Conservation (phyloP, 2,113 vertebrate genomes). For the Chaetodon trifascialis region DNA sequence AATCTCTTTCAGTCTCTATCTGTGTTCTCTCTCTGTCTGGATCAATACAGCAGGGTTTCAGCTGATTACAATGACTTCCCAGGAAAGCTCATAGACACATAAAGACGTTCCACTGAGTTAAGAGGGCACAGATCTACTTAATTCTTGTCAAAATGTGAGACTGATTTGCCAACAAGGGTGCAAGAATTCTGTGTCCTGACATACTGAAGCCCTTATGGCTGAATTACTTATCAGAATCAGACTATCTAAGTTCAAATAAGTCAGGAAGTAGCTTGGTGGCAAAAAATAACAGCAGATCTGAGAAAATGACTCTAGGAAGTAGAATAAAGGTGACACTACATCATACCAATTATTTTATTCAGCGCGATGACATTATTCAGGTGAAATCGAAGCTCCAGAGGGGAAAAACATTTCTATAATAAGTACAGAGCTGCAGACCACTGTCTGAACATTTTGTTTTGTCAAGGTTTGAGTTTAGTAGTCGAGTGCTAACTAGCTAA, state of each 20-base stretch:
- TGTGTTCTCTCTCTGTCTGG: constrained; percentile 3
- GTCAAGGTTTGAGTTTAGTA: neutral
- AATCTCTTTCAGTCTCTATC: neutral
- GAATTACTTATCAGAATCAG: neutral
- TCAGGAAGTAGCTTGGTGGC: neutral
- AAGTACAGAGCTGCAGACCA: neutral
- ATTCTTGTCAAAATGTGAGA: neutral
- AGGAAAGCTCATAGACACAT: constrained; percentile 3
- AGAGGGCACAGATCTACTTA: neutral
- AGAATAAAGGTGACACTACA: neutral
- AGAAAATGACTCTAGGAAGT: neutral
- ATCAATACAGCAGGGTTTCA: constrained; percentile 56
- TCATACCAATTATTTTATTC: neutral
- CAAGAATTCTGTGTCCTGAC: neutral
- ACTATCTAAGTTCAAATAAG: neutral
- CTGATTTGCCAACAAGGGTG: neutral
- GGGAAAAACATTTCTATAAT: neutral
- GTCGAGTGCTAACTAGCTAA: neutral
- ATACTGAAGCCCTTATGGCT: neutral
- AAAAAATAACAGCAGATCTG: neutral
- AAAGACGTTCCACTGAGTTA: constrained; percentile 12
- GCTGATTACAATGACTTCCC: constrained; percentile 39
- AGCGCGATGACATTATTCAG: neutral
- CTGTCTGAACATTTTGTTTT: neutral
- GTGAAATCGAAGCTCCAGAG: neutral